Evolutionary conservation across 2,888 invertebrate species (phyloP).

Genomic region (Salticus scenicus): DNA sequence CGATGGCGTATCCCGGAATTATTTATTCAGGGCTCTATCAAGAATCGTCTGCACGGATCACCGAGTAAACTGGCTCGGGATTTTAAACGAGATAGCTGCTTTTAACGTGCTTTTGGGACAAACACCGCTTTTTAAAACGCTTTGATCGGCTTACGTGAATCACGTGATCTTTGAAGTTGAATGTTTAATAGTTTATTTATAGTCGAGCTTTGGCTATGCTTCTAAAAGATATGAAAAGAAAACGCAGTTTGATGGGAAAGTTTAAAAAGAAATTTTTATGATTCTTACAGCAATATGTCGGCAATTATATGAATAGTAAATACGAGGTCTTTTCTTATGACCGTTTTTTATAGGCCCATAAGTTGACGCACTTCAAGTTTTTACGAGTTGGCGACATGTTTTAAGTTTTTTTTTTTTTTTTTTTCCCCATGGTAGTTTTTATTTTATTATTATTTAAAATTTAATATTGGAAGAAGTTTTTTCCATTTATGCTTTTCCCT

Average conservation of each 20-base stretch:
- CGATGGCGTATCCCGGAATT: not conserved
- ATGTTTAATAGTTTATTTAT: conserved; percentile 1
- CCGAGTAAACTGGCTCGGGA: not conserved
- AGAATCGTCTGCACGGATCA: not conserved
- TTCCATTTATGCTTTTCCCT: too few relatives aligned
- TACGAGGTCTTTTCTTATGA: not conserved
- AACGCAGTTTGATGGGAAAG: not conserved
- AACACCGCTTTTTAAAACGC: not conserved
- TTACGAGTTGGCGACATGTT: not conserved
- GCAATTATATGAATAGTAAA: not conserved
- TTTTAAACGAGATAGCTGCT: not conserved
- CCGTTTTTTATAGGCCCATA: not conserved
- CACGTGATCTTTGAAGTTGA: not conserved
- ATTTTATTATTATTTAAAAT: too few relatives aligned
- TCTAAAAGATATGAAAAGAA: too few relatives aligned
- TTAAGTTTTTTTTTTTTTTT: too few relatives aligned
- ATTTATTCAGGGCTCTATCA: not conserved
- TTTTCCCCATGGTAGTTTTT: too few relatives aligned
- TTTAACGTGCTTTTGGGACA: not conserved
- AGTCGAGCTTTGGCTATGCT: not conserved
- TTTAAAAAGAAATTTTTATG: not conserved
- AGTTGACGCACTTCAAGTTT: not conserved
- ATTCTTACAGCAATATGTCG: not conserved
- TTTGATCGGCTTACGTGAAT: not conserved
- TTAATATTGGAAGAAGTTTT: too few relatives aligned